These are phyloP conservation scores for Odocoileus virginianus DNA, from an alignment of 2,113 vertebrate genomes.

Conservation along the genomic window DNA sequence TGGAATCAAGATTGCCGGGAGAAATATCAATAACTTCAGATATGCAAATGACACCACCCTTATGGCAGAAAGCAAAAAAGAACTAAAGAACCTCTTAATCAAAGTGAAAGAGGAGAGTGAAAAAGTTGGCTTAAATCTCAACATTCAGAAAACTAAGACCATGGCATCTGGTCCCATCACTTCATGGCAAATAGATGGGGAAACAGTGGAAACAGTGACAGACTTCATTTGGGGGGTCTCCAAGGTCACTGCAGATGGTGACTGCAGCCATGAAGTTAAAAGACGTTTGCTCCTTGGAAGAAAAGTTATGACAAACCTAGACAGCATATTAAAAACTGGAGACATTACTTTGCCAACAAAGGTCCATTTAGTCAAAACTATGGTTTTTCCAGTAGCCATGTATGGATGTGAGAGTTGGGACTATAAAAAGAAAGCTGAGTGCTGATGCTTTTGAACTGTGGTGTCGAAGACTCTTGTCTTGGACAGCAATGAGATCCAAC, in stretches of 20 bases:
- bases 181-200: not conserved
- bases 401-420: not conserved
- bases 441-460: not conserved
- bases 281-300: not conserved
- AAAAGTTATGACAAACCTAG: not conserved
- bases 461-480: not conserved
- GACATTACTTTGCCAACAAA: not conserved
- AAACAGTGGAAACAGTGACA: not conserved
- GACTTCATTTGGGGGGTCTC: not conserved
- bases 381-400: not conserved
- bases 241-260: not conserved
- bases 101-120: not conserved
- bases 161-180: not conserved
- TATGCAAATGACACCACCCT: not conserved
- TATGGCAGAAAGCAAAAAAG: not conserved
- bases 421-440: not conserved
- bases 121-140: not conserved
- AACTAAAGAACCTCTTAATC: not conserved
- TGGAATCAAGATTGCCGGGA: not conserved
- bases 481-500: not conserved
- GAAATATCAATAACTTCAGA: not conserved
- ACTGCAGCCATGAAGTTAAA: not conserved
- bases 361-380: not conserved
- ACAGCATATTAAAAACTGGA: not conserved
- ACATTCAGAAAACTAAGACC: not conserved